These are phyloP conservation scores for Laterallus jamaicensis DNA, from an alignment of 2,113 vertebrate species.

Conservation along the genomic window DNA sequence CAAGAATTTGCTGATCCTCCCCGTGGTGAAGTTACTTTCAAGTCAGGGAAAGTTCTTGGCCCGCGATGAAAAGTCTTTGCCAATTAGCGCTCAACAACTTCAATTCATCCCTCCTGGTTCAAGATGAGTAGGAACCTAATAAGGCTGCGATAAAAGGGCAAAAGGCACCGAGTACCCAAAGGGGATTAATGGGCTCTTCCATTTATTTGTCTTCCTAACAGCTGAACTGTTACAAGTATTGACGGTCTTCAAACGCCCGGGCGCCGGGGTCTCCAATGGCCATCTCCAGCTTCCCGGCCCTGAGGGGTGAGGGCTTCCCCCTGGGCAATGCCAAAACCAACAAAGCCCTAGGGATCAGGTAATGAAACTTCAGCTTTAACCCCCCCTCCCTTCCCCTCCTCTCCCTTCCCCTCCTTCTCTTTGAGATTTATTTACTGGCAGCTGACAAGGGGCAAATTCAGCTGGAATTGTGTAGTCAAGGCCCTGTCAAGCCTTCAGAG, in stretches of 20 bases:
- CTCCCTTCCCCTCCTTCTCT: constrained; percentile 32
- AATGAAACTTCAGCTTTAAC: constrained; percentile 81
- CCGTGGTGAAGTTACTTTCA: constrained; percentile 84
- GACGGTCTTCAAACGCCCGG: constrained; percentile 82
- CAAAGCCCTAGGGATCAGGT: constrained; percentile 81
- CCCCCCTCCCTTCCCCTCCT: neutral
- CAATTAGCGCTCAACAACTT: constrained; percentile 86
- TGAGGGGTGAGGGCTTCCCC: constrained; percentile 74
- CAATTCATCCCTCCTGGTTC: constrained; percentile 81
- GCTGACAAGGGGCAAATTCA: constrained; percentile 86
- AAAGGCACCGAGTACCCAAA: constrained; percentile 84
- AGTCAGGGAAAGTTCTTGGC: constrained; percentile 85
- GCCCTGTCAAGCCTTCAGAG: constrained; percentile 83
- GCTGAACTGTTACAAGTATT: constrained; percentile 89
- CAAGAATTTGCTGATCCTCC: constrained; percentile 75
- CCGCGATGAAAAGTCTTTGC: constrained; percentile 83
- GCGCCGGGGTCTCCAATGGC: constrained; percentile 74
- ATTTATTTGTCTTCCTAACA: constrained; percentile 87
- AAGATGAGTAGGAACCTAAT: constrained; percentile 89
- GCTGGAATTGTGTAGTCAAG: constrained; percentile 84
- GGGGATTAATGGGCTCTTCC: constrained; percentile 87
- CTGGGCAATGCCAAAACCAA: constrained; percentile 81
- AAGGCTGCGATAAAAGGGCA: constrained; percentile 88
- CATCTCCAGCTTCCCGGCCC: constrained; percentile 79
- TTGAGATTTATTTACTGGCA: constrained; percentile 86